Evolutionary conservation across 2,113 vertebrate genomes (phyloP).

Genomic region (Myodes glareolus): DNA sequence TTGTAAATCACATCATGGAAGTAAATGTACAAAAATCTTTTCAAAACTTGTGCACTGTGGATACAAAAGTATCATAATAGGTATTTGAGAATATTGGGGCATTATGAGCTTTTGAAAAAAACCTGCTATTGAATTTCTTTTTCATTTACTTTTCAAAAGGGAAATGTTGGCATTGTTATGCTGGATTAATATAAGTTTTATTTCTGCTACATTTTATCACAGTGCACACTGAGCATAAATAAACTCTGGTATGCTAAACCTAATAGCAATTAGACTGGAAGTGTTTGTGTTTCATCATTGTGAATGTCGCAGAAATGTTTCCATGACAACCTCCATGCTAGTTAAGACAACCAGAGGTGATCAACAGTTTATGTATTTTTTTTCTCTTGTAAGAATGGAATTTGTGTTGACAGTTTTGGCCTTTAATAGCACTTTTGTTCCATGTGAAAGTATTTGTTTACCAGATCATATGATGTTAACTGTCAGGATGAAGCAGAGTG

Average conservation of each 20-base stretch:
- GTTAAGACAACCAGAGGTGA: constrained; percentile 98
- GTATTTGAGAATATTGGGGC: constrained; percentile 58
- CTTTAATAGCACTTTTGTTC: constrained; percentile 98
- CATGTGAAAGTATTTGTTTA: constrained; percentile 98
- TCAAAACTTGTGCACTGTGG: not conserved
- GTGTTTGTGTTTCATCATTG: constrained; percentile 93
- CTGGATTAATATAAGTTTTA: constrained; percentile 85
- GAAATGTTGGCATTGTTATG: constrained; percentile 83
- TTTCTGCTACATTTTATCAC: constrained; percentile 87
- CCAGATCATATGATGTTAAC: constrained; percentile 95
- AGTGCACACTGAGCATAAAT: constrained; percentile 88
- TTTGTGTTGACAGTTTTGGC: constrained; percentile 99
- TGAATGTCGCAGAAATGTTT: constrained; percentile 96
- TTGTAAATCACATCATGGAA: constrained; percentile 4
- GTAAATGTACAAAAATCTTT: constrained; percentile 45
- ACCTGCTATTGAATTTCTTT: constrained; percentile 76
- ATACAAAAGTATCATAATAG: constrained; percentile 54
- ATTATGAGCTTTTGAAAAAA: constrained; percentile 37
- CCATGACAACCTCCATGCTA: constrained; percentile 99
- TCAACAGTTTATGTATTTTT: constrained; percentile 91
- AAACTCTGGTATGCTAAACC: constrained; percentile 90
- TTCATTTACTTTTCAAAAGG: constrained; percentile 70
- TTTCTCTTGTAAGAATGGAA: constrained; percentile 92
- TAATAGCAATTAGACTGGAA: constrained; percentile 96
- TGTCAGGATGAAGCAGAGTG: constrained; percentile 93